Percentiles rank a stretch among this genome's conserved stretches.
phyloP scores from a whole-genome alignment of 2,113 vertebrate genomes.

The Calidris pygmaea region DNA sequence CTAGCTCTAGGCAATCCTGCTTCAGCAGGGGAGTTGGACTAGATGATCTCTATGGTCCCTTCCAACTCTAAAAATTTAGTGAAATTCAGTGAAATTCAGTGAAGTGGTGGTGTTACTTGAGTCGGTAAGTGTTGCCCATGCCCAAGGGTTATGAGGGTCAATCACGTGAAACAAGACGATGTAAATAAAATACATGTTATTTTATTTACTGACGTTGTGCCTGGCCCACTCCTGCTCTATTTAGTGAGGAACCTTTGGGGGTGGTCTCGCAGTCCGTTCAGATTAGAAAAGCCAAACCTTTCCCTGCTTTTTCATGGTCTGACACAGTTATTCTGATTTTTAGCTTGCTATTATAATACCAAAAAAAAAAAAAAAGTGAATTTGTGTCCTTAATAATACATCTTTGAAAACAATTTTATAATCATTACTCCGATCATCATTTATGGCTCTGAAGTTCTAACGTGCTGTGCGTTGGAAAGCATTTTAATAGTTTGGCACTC shows the following conservation, averaged over 20 bases:
- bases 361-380: neutral
- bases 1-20: too few species aligned
- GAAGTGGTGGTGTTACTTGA: neutral
- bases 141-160: neutral
- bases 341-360: neutral
- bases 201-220: neutral
- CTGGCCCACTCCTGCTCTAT: neutral
- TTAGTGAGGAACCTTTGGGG: neutral
- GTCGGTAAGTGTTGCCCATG: neutral
- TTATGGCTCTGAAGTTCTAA: neutral
- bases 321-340: neutral
- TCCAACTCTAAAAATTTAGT: too few species aligned
- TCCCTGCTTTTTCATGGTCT: neutral
- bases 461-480: neutral
- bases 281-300: neutral
- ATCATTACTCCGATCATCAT: neutral
- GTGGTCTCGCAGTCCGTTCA: neutral
- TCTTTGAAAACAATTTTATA: neutral
- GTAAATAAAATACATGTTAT: neutral
- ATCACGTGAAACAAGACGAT: fast-evolving
- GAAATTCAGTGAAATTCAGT: too few species aligned
- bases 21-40: too few species aligned
- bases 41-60: too few species aligned
- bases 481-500: neutral
- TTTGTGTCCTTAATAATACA: neutral